Percentiles rank a stretch among this genome's conserved stretches.
phyloP scores from a whole-genome alignment of 2,113 vertebrate species.

The Sminthopsis crassicaudata region DNA sequence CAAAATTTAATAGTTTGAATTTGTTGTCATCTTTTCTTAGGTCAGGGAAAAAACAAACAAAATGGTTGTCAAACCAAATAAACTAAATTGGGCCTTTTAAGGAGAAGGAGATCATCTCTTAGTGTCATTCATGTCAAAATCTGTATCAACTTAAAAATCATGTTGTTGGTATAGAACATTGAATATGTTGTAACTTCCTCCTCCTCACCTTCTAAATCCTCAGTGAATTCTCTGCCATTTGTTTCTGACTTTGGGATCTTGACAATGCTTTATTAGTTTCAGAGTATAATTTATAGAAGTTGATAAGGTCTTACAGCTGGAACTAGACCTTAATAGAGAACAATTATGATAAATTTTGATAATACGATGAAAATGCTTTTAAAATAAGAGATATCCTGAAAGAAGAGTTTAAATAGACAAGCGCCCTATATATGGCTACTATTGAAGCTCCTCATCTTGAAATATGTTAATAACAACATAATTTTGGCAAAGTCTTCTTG shows the following conservation, averaged over 20 bases:
- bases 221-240: conserved; percentile 41
- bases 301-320: conserved; percentile 95
- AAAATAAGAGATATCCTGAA: conserved; percentile 77
- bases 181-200: conserved; percentile 41
- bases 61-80: not conserved
- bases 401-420: conserved; percentile 54
- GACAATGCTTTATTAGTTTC: conserved; percentile 94
- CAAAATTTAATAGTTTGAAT: conserved; percentile 49
- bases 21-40: conserved; percentile 44
- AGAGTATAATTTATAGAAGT: conserved; percentile 87
- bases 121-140: not conserved
- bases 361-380: conserved; percentile 72
- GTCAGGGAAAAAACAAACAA: not conserved
- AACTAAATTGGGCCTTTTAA: conserved; percentile 4
- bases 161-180: conserved; percentile 15
- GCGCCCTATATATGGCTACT: conserved; percentile 46
- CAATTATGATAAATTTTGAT: conserved; percentile 78
- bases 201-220: not conserved
- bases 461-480: conserved; percentile 69
- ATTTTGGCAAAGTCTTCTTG: conserved; percentile 78
- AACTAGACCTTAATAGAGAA: conserved; percentile 79
- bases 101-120: not conserved
- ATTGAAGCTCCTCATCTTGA: conserved; percentile 60
- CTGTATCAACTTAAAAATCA: conserved; percentile 24
- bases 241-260: conserved; percentile 85